Percentiles rank a stretch among this genome's conserved stretches.
Evolutionary conservation across 2,113 vertebrate species (phyloP).

Genomic region (Toxostoma redivivum): DNA sequence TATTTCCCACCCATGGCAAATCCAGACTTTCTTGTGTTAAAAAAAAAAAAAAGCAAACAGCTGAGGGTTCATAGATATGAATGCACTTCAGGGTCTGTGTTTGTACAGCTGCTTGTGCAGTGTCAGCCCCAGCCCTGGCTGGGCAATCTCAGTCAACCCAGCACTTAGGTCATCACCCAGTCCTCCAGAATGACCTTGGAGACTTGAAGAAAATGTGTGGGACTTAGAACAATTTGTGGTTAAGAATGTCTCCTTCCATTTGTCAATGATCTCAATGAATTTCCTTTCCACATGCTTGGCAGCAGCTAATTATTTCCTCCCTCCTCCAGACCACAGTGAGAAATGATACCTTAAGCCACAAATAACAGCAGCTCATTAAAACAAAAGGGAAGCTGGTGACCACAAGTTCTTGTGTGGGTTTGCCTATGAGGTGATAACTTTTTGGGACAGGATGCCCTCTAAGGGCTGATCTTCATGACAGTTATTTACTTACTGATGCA

Average conservation of each 20-base stretch:
- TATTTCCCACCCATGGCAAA: background rate
- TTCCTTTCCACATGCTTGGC: background rate
- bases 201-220: background rate
- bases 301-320: conserved; percentile 5
- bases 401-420: background rate
- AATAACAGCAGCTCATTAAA: background rate
- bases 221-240: background rate
- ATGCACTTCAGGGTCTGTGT: background rate
- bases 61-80: background rate
- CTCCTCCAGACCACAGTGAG: background rate
- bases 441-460: background rate
- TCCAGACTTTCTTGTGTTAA: background rate
- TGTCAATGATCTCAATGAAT: background rate
- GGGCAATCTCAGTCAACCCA: background rate
- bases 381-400: background rate
- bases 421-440: background rate
- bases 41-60: background rate
- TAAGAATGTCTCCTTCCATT: background rate
- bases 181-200: background rate
- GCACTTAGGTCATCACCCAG: background rate
- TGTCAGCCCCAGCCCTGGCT: background rate
- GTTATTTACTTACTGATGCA: background rate
- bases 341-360: background rate
- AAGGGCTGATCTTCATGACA: background rate
- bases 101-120: background rate